phyloP scores from a whole-genome alignment of 2,888 invertebrate species.

The Pseudanteris insignis region DNA sequence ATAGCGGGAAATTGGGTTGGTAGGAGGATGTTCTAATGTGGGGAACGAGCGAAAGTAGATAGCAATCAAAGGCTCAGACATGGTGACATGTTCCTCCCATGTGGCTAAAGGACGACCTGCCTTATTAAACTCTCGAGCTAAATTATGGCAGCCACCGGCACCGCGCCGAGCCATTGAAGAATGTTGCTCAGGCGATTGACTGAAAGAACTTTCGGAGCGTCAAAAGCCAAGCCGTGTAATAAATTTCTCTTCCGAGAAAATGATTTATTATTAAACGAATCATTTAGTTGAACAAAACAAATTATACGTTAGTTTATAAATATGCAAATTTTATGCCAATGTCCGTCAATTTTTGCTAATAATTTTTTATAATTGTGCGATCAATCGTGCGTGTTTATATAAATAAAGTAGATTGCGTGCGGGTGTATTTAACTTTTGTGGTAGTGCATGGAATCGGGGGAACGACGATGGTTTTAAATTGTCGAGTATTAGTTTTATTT shows the following conservation, averaged over 20 bases:
- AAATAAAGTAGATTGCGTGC: conserved; percentile 1
- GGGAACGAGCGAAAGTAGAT: too few relatives aligned
- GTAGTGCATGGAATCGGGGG: too few relatives aligned
- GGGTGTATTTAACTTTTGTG: conserved; percentile 14
- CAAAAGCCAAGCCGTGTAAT: conserved; percentile 34
- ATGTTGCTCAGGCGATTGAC: conserved; percentile 44
- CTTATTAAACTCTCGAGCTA: conserved; percentile 62
- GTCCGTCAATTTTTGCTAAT: too few relatives aligned
- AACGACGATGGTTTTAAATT: conserved; percentile 2
- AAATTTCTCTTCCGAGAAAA: conserved; percentile 34
- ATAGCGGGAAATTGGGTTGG: too few relatives aligned
- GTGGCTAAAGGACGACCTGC: conserved; percentile 57
- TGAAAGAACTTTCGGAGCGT: conserved; percentile 43
- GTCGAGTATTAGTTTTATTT: neutral
- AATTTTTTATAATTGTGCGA: too few relatives aligned
- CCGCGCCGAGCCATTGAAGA: conserved; percentile 44
- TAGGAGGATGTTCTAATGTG: too few relatives aligned
- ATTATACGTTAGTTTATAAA: too few relatives aligned
- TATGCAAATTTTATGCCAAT: too few relatives aligned
- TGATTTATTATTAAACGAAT: conserved; percentile 35
- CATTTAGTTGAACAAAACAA: conserved; percentile 25
- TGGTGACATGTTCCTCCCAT: too few relatives aligned
- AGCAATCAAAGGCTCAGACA: too few relatives aligned
- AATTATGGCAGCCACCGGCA: conserved; percentile 58
- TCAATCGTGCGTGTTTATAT: neutral